Evolutionary conservation across 2,113 vertebrate genomes (phyloP), one percentile per base, ranked within the genome.

Genomic region (Eolophus roseicapilla): DNA sequence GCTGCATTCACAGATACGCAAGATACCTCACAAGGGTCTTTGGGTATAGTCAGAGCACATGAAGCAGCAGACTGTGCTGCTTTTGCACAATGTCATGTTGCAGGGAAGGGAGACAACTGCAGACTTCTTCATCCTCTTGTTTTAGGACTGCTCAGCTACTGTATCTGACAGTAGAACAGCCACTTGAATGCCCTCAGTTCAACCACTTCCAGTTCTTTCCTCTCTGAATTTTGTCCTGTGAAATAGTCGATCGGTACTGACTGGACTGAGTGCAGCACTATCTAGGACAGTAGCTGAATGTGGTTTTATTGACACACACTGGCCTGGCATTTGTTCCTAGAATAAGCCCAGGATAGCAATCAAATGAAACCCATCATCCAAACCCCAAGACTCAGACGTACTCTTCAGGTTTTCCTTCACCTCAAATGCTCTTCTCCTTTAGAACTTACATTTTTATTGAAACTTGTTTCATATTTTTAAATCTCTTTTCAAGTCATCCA

Each of bases 21-120:
- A 47, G n/a, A 50, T 27, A 57, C 5, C 11, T 91, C 43, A 49
- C 8, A 59, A 64, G 11, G 10, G 24, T 43, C 29, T 11, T 88
- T 39, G 24, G 63, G 20, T 44, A 64, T 70, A 78, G 49, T n/a
- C 76, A 69, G 62, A 65, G 21, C 35, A 85, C 55, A 55, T 18
- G 43, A 86, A 53, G 6, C 27, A 71, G 59, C 24, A 39, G 47
- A n/a, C 24, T 46, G 7, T 23, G 17, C 52, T 60, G 63, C 57
- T 65, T 29, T 57, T 63, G 57, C 3, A 17, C 27, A 68, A 15
- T 0, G 0, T 28, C 33, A 43, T 2, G 4, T 31, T 60, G 23
- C 33, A 70, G 11, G 52, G 17, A 75, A 55, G 23, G 27, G 2
- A 80, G 11, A 62, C 11, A 11, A 15, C 0, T 67, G 37, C 62